Percentiles rank a stretch among this genome's conserved stretches.
These are phyloP conservation scores for Trichechus manatus DNA, from an alignment of 2,113 vertebrate genomes.

Conservation along the genomic window DNA sequence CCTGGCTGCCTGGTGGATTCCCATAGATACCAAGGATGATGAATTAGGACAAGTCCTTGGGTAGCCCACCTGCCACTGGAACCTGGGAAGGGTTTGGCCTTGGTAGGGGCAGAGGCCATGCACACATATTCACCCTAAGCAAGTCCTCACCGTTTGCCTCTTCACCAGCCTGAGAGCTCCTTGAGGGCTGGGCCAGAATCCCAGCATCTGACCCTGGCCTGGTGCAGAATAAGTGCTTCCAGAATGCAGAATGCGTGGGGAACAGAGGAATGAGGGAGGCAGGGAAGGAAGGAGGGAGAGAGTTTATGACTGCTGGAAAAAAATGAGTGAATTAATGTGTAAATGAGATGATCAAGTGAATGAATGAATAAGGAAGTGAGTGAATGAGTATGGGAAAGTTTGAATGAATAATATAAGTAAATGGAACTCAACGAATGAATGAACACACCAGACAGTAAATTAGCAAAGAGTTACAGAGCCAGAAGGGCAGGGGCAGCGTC, in stretches of 20 bases:
- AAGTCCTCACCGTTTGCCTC: background rate
- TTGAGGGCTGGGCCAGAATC: background rate
- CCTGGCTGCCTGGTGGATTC: background rate
- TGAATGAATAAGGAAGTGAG: background rate
- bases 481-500: background rate
- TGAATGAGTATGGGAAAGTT: background rate
- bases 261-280: background rate
- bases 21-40: background rate
- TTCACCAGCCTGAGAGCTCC: background rate
- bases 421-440: background rate
- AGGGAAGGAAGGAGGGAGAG: background rate
- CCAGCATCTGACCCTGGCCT: conserved; percentile 9
- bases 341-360: background rate
- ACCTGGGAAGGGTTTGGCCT: background rate
- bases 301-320: background rate
- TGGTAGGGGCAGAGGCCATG: background rate
- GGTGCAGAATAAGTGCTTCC: background rate
- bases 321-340: background rate
- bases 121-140: background rate
- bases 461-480: background rate
- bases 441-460: background rate
- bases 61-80: background rate
- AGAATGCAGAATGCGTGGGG: background rate
- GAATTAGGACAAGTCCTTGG: background rate
- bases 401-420: background rate